A percentile compares a stretch with the other conserved stretches of the same genome.
Evolutionary conservation across 2,888 invertebrate species (phyloP).

Genomic region (Azorinus chamasolen): DNA sequence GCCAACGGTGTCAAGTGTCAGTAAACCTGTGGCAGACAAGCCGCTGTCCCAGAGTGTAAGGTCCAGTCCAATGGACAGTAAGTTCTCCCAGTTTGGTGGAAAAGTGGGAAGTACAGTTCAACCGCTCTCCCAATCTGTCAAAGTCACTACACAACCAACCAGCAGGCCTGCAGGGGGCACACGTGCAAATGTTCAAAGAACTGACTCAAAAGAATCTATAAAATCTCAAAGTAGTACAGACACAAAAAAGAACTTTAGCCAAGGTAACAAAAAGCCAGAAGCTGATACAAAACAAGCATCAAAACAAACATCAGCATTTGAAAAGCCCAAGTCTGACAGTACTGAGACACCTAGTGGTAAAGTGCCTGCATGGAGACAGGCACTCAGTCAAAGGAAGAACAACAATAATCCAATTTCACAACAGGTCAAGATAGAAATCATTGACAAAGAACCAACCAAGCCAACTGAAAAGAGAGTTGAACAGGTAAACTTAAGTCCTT

Average conservation of each 20-base stretch:
- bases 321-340: slow-evolving; percentile 12
- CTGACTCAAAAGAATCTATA: slow-evolving; percentile 18
- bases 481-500: slow-evolving; percentile 44
- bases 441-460: slow-evolving; percentile 69
- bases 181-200: slow-evolving; percentile 8
- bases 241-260: slow-evolving; percentile 12
- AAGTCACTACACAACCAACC: slow-evolving; percentile 4
- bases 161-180: slow-evolving; percentile 3
- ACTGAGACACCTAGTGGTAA: background rate
- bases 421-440: slow-evolving; percentile 80
- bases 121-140: slow-evolving; percentile 6
- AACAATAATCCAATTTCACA: slow-evolving; percentile 25
- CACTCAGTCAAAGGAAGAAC: slow-evolving; percentile 49
- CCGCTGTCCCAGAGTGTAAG: background rate
- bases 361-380: slow-evolving; percentile 73
- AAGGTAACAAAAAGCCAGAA: slow-evolving; percentile 35
- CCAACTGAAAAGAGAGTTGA: slow-evolving; percentile 59
- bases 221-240: slow-evolving; percentile 17
- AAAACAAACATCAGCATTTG: too few relatives aligned
- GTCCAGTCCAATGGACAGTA: background rate
- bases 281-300: slow-evolving; percentile 12
- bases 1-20: background rate
- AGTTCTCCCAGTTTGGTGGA: background rate
- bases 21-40: too few relatives aligned
- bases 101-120: background rate